These are phyloP conservation scores for Globia sparganii DNA, from an alignment of 2,888 invertebrate genomes.

Conservation along the genomic window DNA sequence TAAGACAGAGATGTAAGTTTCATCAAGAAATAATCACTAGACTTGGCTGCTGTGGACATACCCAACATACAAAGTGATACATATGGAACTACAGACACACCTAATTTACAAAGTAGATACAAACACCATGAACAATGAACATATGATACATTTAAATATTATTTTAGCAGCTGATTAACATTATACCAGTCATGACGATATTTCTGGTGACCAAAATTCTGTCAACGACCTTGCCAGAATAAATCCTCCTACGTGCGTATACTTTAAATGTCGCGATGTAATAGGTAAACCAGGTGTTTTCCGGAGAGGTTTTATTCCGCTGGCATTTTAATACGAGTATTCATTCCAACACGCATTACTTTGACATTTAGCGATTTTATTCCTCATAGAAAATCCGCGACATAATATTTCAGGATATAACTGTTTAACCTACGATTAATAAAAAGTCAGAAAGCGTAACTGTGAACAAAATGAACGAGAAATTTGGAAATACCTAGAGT, in stretches of 20 bases:
- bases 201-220: slow-evolving; percentile 42
- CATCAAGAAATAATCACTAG: not conserved
- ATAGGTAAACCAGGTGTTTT: slow-evolving; percentile 35
- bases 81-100: slow-evolving; percentile 9
- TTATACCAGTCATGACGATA: slow-evolving; percentile 32
- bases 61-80: slow-evolving; percentile 14
- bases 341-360: slow-evolving; percentile 16
- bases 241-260: slow-evolving; percentile 44
- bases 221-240: slow-evolving; percentile 53
- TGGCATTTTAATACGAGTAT: slow-evolving; percentile 14
- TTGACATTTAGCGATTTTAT: slow-evolving; percentile 10
- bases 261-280: slow-evolving; percentile 35
- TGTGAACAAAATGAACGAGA: too few relatives aligned
- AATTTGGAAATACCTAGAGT: too few relatives aligned
- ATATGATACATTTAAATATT: slow-evolving; percentile 23
- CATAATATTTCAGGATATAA: not conserved
- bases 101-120: not conserved
- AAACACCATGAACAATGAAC: slow-evolving; percentile 31
- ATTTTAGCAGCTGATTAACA: slow-evolving; percentile 24
- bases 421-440: too few relatives aligned
- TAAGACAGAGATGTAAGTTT: not conserved
- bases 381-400: not conserved
- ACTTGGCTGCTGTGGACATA: slow-evolving; percentile 5
- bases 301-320: slow-evolving; percentile 28
- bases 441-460: too few relatives aligned